These are phyloP conservation scores for Liolophura sinensis DNA, from an alignment of 1,140 invertebrate species.

Conservation along the genomic window DNA sequence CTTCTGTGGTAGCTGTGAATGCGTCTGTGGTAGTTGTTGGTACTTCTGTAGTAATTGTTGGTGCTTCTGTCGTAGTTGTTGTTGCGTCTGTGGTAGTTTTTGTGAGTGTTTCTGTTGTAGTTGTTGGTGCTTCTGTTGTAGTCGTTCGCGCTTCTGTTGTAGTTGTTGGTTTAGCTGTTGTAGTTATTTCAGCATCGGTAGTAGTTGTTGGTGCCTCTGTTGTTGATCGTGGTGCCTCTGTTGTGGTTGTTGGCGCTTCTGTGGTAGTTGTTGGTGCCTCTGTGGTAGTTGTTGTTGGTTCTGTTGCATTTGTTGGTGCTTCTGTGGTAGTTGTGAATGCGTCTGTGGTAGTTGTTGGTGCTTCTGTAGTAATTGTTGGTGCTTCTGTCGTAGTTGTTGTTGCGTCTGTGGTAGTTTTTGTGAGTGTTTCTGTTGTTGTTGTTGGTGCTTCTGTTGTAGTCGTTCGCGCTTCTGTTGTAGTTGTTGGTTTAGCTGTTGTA, in stretches of 20 bases:
- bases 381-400: no score
- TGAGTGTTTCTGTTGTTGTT: not conserved
- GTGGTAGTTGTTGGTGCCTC: no score
- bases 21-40: not conserved
- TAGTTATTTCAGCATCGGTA: not conserved
- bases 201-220: no score
- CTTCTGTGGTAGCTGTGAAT: slow-evolving; percentile 3
- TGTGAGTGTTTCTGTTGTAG: slow-evolving; percentile 2
- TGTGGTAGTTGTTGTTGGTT: no score
- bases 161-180: not conserved
- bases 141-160: slow-evolving; percentile 2
- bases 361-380: slow-evolving; percentile 5
- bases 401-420: no score
- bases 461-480: slow-evolving; percentile 1
- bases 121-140: slow-evolving; percentile 5
- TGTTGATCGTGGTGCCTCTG: no score
- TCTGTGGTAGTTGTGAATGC: slow-evolving; percentile 4
- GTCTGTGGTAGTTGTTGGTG: slow-evolving; percentile 3
- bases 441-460: slow-evolving; percentile 4
- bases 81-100: no score
- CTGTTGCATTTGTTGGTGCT: no score
- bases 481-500: not conserved
- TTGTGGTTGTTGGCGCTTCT: not conserved
- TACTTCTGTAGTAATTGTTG: slow-evolving; percentile 7
- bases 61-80: no score